Evolutionary conservation across 2,888 invertebrate species (phyloP), one percentile per base, ranked within the genome.

Genomic region (Drosophila setosimentum): DNA sequence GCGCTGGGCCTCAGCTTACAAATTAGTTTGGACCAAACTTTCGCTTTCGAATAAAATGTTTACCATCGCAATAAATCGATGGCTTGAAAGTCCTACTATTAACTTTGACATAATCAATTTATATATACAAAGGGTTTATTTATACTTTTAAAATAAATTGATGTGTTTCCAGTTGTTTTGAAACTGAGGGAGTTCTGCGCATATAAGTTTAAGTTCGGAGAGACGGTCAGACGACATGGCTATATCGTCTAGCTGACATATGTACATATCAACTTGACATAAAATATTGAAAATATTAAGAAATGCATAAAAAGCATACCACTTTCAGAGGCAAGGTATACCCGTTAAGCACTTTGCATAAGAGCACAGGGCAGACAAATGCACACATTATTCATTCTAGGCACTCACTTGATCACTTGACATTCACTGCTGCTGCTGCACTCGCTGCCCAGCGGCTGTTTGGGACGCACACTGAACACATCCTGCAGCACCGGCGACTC

Each of bases 371-470:
- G 16, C 2, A 32, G 21, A 21, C 0, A 42, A n/a, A 42, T 54
- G 6, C 37, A 27, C 8, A 21, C 18, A 30, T 45, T 24, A 8
- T 21, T 32, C 8, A 30, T 32, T 24, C 11, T n/a, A 11, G 11
- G 2, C 21, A 80, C 82, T 84, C 61, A 92, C 92, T 91, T 92
- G 66, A 95, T 95, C 84, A 97, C 96, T 93, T 97, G 97, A 91
- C 98, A 98, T 89, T 98, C 97, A 89, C 95, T 96, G 74, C 97
- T 97, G 92, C 96, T 95, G 84, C 94, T 94, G 93, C 98, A 98
- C 81, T 96, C 96, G 91, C 97, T 97, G 87, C 96, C 97, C 94
- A 97, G 97, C 94, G 97, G 97, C 89, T 97, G 97, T 92, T 97
- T 97, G 83, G 70, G 54, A n/a, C 69, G 76, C 60, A 82, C 30